Conservation (phyloP, 1,140 invertebrate genomes). For the Panulirus ornatus region DNA sequence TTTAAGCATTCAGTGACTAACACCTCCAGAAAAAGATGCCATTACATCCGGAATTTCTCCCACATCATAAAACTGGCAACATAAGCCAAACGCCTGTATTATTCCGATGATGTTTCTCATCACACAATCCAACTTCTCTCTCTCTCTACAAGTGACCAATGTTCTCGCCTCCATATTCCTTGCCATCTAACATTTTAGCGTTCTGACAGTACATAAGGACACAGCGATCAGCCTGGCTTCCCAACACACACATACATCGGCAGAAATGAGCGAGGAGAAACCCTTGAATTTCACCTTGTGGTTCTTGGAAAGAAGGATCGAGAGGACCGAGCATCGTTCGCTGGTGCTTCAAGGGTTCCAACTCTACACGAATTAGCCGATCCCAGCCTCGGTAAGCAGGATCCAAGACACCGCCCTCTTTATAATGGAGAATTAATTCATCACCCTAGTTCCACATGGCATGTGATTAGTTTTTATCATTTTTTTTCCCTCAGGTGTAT, state of each 20-base stretch:
- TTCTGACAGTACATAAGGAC: background rate
- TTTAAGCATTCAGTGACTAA: no score
- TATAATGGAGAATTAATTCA: background rate
- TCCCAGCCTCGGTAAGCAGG: background rate
- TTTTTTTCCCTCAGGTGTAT: background rate
- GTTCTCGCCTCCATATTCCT: background rate
- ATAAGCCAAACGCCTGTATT: no score
- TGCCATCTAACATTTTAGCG: background rate
- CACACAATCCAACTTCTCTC: no score
- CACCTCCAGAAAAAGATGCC: no score
- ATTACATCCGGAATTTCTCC: no score
- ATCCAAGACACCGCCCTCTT: background rate
- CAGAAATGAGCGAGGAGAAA: background rate
- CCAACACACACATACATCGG: background rate
- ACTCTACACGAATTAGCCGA: background rate
- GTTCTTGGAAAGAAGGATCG: no score
- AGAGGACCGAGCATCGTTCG: background rate
- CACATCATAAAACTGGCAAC: no score
- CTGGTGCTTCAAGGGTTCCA: background rate
- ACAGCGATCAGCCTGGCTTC: no score
- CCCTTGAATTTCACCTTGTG: background rate
- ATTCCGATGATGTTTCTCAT: no score
- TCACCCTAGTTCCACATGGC: background rate
- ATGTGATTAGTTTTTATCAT: background rate
- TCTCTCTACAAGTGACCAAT: no score